Evolutionary conservation across 2,888 invertebrate species (phyloP).

Genomic region (Marronus borbonicus): DNA sequence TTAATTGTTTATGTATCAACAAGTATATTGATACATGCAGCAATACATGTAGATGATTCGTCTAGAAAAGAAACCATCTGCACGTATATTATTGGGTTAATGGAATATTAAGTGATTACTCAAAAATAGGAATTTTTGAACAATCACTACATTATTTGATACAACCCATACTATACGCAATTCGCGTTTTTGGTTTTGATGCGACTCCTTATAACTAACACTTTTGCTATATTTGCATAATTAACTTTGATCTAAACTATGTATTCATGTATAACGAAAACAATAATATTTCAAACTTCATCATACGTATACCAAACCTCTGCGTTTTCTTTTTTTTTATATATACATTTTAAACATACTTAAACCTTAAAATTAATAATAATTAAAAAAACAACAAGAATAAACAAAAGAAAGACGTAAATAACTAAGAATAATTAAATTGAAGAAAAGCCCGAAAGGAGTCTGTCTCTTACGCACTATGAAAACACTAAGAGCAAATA

Average conservation of each 20-base stretch:
- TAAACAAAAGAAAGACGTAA: slow-evolving; percentile 52
- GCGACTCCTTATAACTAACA: slow-evolving; percentile 43
- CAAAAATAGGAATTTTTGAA: too few relatives aligned
- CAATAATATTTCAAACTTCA: slow-evolving; percentile 70
- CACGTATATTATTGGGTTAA: too few relatives aligned
- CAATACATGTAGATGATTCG: not conserved
- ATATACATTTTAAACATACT: slow-evolving; percentile 64
- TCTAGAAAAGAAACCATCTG: too few relatives aligned
- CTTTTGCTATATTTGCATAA: slow-evolving; percentile 44
- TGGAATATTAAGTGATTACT: too few relatives aligned
- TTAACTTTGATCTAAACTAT: slow-evolving; percentile 56
- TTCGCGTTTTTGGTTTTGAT: slow-evolving; percentile 10
- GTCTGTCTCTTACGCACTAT: slow-evolving; percentile 38
- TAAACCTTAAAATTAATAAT: slow-evolving; percentile 56
- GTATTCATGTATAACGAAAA: slow-evolving; percentile 66
- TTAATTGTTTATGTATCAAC: not conserved
- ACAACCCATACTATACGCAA: not conserved
- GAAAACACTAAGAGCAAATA: slow-evolving; percentile 55
- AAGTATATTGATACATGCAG: not conserved
- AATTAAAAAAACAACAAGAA: slow-evolving; percentile 64
- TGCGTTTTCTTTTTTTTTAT: slow-evolving; percentile 58
- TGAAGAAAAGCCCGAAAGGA: slow-evolving; percentile 34
- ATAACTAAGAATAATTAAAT: slow-evolving; percentile 16
- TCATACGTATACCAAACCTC: slow-evolving; percentile 70
- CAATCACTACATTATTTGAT: too few relatives aligned